Evolutionary conservation across 2,113 vertebrate species (phyloP).

Genomic region (Ascaphus truei): DNA sequence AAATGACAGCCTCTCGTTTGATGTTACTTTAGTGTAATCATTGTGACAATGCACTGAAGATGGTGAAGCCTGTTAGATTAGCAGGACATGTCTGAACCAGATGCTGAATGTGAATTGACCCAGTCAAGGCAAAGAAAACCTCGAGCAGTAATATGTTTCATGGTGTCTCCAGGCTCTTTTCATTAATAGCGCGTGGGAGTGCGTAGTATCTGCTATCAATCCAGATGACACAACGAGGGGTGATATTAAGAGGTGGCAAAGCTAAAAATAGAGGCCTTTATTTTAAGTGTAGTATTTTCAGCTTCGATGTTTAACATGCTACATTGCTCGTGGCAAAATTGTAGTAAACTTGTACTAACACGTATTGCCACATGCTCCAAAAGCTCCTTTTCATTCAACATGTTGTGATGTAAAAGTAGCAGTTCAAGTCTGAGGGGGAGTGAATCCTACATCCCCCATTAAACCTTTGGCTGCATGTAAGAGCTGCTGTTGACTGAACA

Average conservation of each 20-base stretch:
- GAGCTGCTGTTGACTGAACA: background rate
- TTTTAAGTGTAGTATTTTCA: conserved; percentile 11
- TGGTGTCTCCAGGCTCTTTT: background rate
- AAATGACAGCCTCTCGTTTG: background rate
- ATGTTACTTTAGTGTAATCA: background rate
- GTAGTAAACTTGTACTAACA: conserved; percentile 10
- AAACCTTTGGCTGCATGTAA: background rate
- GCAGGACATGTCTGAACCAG: conserved; percentile 3
- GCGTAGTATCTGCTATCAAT: background rate
- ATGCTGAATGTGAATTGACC: background rate
- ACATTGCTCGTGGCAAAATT: background rate
- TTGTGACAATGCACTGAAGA: background rate
- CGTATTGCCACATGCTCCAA: background rate
- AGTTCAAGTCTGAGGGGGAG: background rate
- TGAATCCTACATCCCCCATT: background rate
- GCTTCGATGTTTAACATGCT: conserved; percentile 15
- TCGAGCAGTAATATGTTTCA: background rate
- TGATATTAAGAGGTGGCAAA: conserved; percentile 6
- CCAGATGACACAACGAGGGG: background rate
- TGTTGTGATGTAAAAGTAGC: background rate
- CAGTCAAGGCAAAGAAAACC: background rate
- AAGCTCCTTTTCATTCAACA: background rate
- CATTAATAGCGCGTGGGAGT: background rate
- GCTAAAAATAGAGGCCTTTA: background rate
- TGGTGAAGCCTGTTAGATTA: background rate